Evolutionary conservation across 2,113 vertebrate genomes (phyloP), one percentile per base, ranked within the genome.

Genomic region (Labrus mixtus): DNA sequence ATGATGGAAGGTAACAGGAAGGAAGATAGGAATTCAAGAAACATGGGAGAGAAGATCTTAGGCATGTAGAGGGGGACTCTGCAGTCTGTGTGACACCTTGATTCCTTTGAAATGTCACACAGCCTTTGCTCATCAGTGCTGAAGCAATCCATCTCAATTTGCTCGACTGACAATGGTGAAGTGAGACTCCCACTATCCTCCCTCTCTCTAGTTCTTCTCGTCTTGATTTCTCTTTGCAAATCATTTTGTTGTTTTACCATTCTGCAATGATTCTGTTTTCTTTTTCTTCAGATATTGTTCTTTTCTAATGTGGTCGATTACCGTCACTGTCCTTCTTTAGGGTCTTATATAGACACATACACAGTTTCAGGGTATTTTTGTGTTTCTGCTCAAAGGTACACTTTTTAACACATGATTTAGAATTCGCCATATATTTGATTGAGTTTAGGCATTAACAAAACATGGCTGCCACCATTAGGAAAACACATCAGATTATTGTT

Each of bases 101-200:
- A 33, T 0, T 65, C 39, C 60, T 79, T 79, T 79, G 62, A 79
- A 76, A 76, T 74, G 77, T 63, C 77, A 36, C 71, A 45, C 58
- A 75, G 79, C 54, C 78, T 76, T 79, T 72, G 53, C 68, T 75
- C 75, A 8, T 65, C 50, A 63, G 6, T 13, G 11, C 25, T 68
- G n/a, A 68, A 57, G 72, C 86, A 68, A 78, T 90, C 83, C 58
- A 86, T 92, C 84, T 86, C 73, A 81, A 75, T 91, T 89, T 81
- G 19, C 51, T 46, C 33, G n/a, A 58, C n/a, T 76, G 68, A 58
- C 67, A 72, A 43, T 3, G 13, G 67, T 39, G 23, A 68, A 56
- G 54, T 19, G 17, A 51, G 23, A 41, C 37, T 50, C 66, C 51
- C 22, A 19, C 19, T 6, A 46, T 16, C 15, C 8, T 16, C 46